These are phyloP conservation scores for Halictus quadricinctus DNA, from an alignment of 2,888 invertebrate genomes.

Conservation along the genomic window DNA sequence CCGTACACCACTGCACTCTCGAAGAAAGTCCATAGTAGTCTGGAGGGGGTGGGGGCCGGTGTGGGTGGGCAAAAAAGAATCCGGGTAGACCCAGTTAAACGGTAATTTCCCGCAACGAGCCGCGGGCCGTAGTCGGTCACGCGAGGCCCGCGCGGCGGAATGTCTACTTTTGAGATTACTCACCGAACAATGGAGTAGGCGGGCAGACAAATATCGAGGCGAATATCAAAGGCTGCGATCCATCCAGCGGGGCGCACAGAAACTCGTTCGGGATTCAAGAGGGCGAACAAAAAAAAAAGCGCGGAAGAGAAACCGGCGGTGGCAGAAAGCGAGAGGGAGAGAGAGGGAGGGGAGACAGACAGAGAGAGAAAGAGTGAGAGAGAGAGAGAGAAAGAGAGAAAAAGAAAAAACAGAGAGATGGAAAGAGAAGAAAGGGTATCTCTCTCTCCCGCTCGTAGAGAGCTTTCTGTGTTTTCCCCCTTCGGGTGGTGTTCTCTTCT, in stretches of 20 bases:
- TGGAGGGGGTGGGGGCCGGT: neutral
- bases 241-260: conserved; percentile 51
- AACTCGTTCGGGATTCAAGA: conserved; percentile 42
- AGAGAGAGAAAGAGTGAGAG: no score
- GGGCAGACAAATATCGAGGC: conserved; percentile 41
- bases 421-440: neutral
- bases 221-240: conserved; percentile 55
- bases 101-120: conserved; percentile 16
- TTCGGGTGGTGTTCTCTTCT: conserved; percentile 11
- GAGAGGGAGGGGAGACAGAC: neutral
- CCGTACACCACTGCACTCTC: neutral
- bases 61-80: neutral
- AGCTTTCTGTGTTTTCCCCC: conserved; percentile 12
- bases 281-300: conserved; percentile 6
- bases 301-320: neutral
- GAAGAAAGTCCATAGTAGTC: neutral
- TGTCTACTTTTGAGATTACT: conserved; percentile 50
- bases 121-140: neutral
- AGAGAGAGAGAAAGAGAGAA: neutral
- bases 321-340: conserved; percentile 20
- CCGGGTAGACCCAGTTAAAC: conserved; percentile 1
- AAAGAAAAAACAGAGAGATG: neutral
- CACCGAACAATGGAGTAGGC: conserved; percentile 45
- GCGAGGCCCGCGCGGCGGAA: neutral
- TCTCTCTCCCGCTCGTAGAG: neutral